Evolutionary conservation across 2,888 invertebrate genomes (phyloP), one percentile per base, ranked within the genome.

Genomic region (Lasioglossum leucozonium): DNA sequence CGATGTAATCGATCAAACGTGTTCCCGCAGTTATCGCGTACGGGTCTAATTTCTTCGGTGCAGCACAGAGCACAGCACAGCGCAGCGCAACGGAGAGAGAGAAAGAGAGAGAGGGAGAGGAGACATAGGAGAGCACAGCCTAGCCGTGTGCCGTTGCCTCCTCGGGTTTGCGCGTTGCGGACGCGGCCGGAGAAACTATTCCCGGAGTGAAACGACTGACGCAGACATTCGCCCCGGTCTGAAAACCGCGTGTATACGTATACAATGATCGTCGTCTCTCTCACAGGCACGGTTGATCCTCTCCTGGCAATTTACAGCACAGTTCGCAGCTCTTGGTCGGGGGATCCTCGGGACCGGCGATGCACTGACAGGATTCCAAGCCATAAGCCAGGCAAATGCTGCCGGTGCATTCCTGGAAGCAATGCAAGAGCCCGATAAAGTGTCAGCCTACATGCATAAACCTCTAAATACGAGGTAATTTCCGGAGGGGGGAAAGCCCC

Each of bases 341-440:
- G 91, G 97, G 96, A 94, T 98, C 98, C 91, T 96, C 96, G 76
- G 96, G 96, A 37, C 97, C 97, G 6, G 98, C 97, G 89, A 97
- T 96, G 94, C 98, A 98, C 95, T 98, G 98, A 93, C 99, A 99
- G 67, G 99, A 99, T 95, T 98, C 98, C 95, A 99, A 96, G 6
- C 98, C 98, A 94, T 99, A 99, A 6, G 98, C 98, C 92, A 99
- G 96, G 95, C 99, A 99, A 93, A 99, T 99, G 16, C 99, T 99
- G 2, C 99, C 99, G 0, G 98, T 98, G 94, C 99, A 99, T 95
- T 98, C 98, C 97, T 97, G 94, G 40, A 93, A 93, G 85, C 88
- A 88, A 87, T 87, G 85, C 82, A 47, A 87, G 71, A 79, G 77
- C 65, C 72, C 84, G 86, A 88, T 88, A 88, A 88, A 88, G 80